Evolutionary conservation across 2,797 vertebrate species (phyloP).

Genomic region (Fistularia tabacaria): DNA sequence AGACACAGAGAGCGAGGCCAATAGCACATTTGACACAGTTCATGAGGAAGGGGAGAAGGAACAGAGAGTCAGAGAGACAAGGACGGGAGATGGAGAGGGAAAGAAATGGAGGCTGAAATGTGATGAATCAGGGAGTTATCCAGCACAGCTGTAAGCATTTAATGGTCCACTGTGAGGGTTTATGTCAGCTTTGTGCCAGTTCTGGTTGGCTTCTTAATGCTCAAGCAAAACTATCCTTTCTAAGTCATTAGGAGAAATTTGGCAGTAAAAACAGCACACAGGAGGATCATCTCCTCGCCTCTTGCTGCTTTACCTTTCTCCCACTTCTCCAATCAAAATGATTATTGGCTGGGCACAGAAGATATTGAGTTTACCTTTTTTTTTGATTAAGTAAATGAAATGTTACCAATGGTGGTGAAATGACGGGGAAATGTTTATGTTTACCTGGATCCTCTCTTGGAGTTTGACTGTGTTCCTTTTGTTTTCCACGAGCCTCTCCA

Average conservation of each 20-base stretch:
- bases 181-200: slow-evolving; percentile 59
- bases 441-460: slow-evolving; percentile 89
- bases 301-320: slow-evolving; percentile 14
- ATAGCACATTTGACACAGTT: slow-evolving; percentile 33
- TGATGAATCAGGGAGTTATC: slow-evolving; percentile 48
- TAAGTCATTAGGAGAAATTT: slow-evolving; percentile 65
- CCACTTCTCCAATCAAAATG: slow-evolving; percentile 40
- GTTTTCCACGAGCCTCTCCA: slow-evolving; percentile 81
- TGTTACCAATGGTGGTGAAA: not conserved
- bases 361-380: slow-evolving; percentile 18
- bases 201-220: slow-evolving; percentile 56
- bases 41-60: slow-evolving; percentile 21
- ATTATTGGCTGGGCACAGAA: slow-evolving; percentile 50
- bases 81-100: slow-evolving; percentile 1
- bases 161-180: slow-evolving; percentile 58
- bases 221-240: slow-evolving; percentile 54
- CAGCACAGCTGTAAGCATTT: slow-evolving; percentile 39
- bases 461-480: slow-evolving; percentile 84
- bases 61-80: slow-evolving; percentile 1
- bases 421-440: not conserved
- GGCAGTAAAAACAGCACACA: slow-evolving; percentile 60
- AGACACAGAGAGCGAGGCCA: slow-evolving; percentile 4
- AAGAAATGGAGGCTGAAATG: slow-evolving; percentile 39
- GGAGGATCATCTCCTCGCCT: slow-evolving; percentile 21
- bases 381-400: too few relatives aligned